Base-by-base conservation (phyloP, 2,113 vertebrate species). In the Oreochromis tanganicae region DNA sequence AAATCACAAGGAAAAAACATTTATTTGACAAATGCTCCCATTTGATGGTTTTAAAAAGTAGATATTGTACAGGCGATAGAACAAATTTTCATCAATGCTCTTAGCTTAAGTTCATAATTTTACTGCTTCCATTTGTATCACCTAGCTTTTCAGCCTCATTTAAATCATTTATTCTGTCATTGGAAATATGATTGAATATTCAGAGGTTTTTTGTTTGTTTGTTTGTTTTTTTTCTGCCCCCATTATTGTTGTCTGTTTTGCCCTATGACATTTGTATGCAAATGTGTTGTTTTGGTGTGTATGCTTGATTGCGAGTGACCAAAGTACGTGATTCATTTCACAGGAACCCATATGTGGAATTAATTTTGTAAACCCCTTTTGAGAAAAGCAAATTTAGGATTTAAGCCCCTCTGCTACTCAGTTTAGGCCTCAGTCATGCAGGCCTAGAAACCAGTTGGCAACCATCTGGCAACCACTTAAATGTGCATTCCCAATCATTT, bases 301-400 rank as follows among this genome's bases (percentile, higher is more conserved):
- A 16, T 54, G 88, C 91, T 91, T 93, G 57, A 85, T 88, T 75
- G 89, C 84, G 85, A 85, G 80, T 91, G 91, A 96, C 94, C 91
- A 93, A 94, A 92, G 87, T 81, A 84, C 43, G 75, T 83, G 57
- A 89, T 78, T 87, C 6, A 78, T 87, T 85, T 75, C 85, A 80
- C 84, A 81, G 9, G 38, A 81, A 84, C 68, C 27, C 24, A 34
- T 4, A 21, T 46, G 54, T 68, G 5, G 63, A 55, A 46, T 83
- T 78, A 10, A 85, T 82, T 66, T 78, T 55, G 24, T 73, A 66
- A 89, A 83, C 16, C 83, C 86, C 21, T 21, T 89, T 61, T 66
- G 12, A 90, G 48, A 85, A 46, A 24, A 66, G 29, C 14, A 63
- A 16, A 86, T 91, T 85, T 59, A 81, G 71, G 29, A 83, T 86